Base-by-base conservation (phyloP, 2,888 invertebrate species). In the Agriopis aurantiaria region DNA sequence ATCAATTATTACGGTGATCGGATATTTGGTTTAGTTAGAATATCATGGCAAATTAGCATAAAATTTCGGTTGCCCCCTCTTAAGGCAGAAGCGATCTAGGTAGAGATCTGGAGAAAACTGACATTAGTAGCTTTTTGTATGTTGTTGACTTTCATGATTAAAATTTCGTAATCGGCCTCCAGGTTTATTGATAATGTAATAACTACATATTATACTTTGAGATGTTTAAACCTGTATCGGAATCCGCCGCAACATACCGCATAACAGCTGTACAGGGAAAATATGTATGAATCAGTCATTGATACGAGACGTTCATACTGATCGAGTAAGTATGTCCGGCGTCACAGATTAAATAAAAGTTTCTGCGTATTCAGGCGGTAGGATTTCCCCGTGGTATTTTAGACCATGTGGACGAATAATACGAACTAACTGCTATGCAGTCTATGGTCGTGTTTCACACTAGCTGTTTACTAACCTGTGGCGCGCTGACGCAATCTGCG, bases 401-500 rank as follows among this genome's bases (percentile, higher is more conserved):
- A 72, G 68, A 59, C 61, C 55, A 56, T 11, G 56, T 63, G 33
- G 33, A 33, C 59, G n/a, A 33, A n/a, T 41, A 11, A 9, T 9
- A 6, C 46, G n/a, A 49, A 69, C 43, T 10, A 45, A 68, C 63
- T 70, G 14, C 11, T 43, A 8, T 11, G 10, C 23, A 33, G 65
- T 51, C 65, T 61, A 53, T 33, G 62, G 51, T 45, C 3, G 10
- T 5, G 56, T 66, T 74, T 70, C 66, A 61, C 65, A 69, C 60
- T 64, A 71, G 52, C 52, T 68, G 66, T 70, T 61, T 53, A 40
- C 23, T 76, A 60, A 59, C 9, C 72, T 66, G 64, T 55, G 66
- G 65, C 41, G 46, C 8, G 51, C 66, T 85, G 84, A 85, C 85
- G 85, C 84, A 83, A 85, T 68, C 5, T 43, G 71, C 77, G 79